Conservation (phyloP, 2,888 invertebrate genomes). For the Ennomos fuscantarius region DNA sequence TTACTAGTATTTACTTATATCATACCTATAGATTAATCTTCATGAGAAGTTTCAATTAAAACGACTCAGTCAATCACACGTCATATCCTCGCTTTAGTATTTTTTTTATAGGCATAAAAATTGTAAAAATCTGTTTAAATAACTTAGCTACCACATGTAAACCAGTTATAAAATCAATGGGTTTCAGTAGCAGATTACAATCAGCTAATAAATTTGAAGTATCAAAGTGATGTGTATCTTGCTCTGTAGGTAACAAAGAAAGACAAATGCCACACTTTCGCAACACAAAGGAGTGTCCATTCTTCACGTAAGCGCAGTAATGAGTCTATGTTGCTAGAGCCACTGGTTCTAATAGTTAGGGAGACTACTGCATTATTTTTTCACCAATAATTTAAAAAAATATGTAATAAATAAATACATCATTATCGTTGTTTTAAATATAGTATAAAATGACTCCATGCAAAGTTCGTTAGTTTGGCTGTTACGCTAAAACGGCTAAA, state of each 20-base stretch:
- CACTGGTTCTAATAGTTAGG: slow-evolving; percentile 22
- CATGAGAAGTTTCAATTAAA: too few species aligned
- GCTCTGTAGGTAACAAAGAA: slow-evolving; percentile 65
- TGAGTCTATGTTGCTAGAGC: slow-evolving; percentile 65
- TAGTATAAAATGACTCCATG: too few species aligned
- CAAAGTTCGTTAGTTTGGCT: too few species aligned
- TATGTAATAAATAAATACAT: background rate
- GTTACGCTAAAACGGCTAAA: too few species aligned
- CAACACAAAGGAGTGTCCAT: slow-evolving; percentile 74
- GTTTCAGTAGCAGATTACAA: slow-evolving; percentile 50
- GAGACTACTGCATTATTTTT: slow-evolving; percentile 6
- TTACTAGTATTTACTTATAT: too few species aligned
- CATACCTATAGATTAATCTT: too few species aligned
- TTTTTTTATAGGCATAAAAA: too few species aligned
- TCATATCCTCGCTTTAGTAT: too few species aligned
- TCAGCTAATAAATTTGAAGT: slow-evolving; percentile 48
- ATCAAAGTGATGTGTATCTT: slow-evolving; percentile 55
- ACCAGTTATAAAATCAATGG: slow-evolving; percentile 40
- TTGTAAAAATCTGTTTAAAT: too few species aligned
- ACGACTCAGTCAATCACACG: too few species aligned
- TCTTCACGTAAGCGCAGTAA: slow-evolving; percentile 68
- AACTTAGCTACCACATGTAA: background rate
- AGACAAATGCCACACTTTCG: slow-evolving; percentile 74
- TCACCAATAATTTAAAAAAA: background rate
- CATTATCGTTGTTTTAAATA: too few species aligned